Conservation (phyloP, 1,140 invertebrate species). For the Caenorhabditis brenneri region DNA sequence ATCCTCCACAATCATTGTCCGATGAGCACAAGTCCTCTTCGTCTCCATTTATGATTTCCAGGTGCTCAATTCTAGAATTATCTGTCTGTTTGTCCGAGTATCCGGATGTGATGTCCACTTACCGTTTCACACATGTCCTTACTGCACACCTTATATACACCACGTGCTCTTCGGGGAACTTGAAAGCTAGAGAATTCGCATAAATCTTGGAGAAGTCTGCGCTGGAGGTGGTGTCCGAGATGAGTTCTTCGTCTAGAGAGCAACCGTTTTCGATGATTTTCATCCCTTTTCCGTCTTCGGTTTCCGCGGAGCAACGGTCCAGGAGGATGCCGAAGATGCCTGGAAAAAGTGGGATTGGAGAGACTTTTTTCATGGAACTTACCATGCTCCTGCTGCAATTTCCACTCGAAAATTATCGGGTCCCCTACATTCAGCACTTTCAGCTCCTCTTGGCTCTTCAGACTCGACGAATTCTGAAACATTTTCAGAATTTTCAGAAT, state of each 20-base stretch:
- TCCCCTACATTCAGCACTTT: not conserved
- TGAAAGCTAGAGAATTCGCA: conserved; percentile 15
- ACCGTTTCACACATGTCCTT: conserved; percentile 1
- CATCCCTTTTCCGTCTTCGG: conserved; percentile 18
- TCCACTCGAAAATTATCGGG: conserved; percentile 7
- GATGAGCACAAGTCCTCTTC: not conserved
- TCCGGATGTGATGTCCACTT: not conserved
- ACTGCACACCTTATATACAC: not conserved
- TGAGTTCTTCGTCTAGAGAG: not conserved
- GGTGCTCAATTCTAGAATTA: not conserved
- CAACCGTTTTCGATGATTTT: conserved; percentile 14
- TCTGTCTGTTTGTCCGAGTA: no score
- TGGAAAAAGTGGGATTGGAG: no score
- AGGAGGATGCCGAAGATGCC: not conserved
- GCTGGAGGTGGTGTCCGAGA: not conserved
- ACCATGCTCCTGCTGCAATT: conserved; percentile 1
- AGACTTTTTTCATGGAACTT: no score
- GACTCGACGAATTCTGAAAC: not conserved
- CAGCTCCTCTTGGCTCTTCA: no score
- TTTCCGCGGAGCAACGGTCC: not conserved
- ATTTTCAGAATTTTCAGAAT: not conserved
- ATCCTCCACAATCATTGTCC: not conserved
- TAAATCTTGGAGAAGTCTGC: conserved; percentile 5
- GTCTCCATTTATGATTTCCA: conserved; percentile 1
- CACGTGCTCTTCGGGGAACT: not conserved